Evolutionary conservation across 2,888 invertebrate species (phyloP), one percentile per base, ranked within the genome.

Genomic region (Linnaemya vulpina): DNA sequence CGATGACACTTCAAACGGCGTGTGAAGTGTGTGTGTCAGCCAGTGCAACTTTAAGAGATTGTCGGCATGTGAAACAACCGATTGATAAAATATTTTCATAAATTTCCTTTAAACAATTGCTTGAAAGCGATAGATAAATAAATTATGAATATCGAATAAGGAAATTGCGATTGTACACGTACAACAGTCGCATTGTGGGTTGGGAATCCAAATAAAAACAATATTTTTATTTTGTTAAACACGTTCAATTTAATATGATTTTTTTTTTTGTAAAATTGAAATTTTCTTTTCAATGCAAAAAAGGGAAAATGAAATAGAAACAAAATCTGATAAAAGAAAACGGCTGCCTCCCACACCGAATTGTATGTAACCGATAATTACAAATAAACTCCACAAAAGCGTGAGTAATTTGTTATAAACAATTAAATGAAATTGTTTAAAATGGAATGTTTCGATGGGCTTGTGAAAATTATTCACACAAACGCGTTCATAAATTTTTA

Each of bases 371-470:
- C 15, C 43, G 25, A 53, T 78, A 53, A 71, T 63, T 70, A 49
- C 30, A 68, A 68, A 67, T 68, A 53, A 67, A 63, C 71, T 75
- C 75, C 75, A 51, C 51, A 51, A 11, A 43, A 46, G 75, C 68
- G 53, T 13, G 51, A 70, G 30, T 35, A 62, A 80, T 60, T 60
- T 74, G 1, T 40, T 67, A 49, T 67, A 58, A 65, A 67, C 74
- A 67, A 73, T 74, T 65, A 38, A 58, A 73, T 74, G 55, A 38
- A 58, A 58, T 49, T 80, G 49, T 74, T 43, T 73, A 65, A 25
- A 65, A 49, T 30, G 30, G 35, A 46, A 79, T 55, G 43, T 38
- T 40, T 17, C 20, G 13, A 20, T 43, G 43, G 10, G 49, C 35
- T 17, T 51, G 30, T 30, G 20, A 10, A n/a, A 43, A 58, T 10